Evolutionary conservation across 1,140 invertebrate genomes (phyloP), one percentile per base, ranked within the genome.

Genomic region (Diorhabda sublineata): DNA sequence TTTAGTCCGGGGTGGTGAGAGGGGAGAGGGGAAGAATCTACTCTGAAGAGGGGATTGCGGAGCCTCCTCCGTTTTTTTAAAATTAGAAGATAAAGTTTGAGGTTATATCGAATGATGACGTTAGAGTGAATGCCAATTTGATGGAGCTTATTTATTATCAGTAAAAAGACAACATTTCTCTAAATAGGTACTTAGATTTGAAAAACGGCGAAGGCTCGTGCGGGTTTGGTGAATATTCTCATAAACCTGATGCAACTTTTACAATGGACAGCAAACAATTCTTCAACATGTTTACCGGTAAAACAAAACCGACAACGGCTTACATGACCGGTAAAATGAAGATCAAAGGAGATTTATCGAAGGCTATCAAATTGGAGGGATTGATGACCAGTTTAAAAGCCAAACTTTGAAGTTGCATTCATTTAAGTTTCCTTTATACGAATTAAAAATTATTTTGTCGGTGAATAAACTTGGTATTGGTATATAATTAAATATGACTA

Each of bases 301-400:
- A 95, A 84, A 75, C 97, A 69, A 97, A 97, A 81, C 90, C 97
- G 6, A 89, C 94, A 0, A 88, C 89, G 42, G 96, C 97, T 6
- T 98, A 97, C 81, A 97, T 99, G 95, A 90, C 90, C 77, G 97
- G 97, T 44, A 98, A 98, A 84, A 83, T 99, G 59, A 98, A 97
- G 84, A 94, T 99, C 68, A 89, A 87, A 73, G 97, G 97, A 1
- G 95, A 97, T 79, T 85, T 99, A 77, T 91, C 91, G 73, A 93
- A 97, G 79, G 97, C 97, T 2, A 95, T 99, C 90, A 97, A 98
- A 81, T 80, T 98, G 67, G 97, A 99, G 81, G 97, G 96, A 82
- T 83, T 99, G 58, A 95, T 98, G 92, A 84, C 84, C 61, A 89
- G 89, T 67, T 84, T 97, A 44, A 95, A 95, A 80, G 88, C 91